These are phyloP conservation scores for Lepus townsendii DNA, from an alignment of 2,797 vertebrate genomes.

Conservation along the genomic window DNA sequence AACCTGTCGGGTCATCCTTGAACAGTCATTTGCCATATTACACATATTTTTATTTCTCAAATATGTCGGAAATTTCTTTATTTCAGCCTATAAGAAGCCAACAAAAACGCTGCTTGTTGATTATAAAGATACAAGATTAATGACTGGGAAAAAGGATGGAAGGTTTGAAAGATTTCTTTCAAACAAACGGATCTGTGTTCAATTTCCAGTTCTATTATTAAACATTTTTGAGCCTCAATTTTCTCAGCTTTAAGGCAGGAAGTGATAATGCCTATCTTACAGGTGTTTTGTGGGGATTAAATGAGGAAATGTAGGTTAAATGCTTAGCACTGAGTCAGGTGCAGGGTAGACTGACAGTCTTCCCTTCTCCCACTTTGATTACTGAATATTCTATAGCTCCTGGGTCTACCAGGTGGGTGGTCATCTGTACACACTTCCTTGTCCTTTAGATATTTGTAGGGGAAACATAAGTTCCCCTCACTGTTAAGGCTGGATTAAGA, in stretches of 20 bases:
- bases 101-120: background rate
- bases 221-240: background rate
- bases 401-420: background rate
- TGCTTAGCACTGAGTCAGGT: no score
- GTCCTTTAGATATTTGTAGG: background rate
- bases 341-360: background rate
- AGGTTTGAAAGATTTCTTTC: background rate
- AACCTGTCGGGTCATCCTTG: background rate
- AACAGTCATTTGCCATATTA: background rate
- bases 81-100: background rate
- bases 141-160: background rate
- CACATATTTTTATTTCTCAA: constrained; percentile 17
- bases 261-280: background rate
- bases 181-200: background rate
- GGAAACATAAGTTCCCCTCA: background rate
- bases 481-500: background rate
- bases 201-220: background rate
- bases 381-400: background rate
- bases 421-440: background rate
- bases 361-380: background rate
- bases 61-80: background rate
- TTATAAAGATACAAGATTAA: background rate
- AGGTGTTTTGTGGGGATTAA: background rate
- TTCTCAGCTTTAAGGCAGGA: background rate
- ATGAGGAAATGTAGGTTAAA: background rate